phyloP scores from a whole-genome alignment of 2,113 vertebrate species.

The Herpailurus yagouaroundi region DNA sequence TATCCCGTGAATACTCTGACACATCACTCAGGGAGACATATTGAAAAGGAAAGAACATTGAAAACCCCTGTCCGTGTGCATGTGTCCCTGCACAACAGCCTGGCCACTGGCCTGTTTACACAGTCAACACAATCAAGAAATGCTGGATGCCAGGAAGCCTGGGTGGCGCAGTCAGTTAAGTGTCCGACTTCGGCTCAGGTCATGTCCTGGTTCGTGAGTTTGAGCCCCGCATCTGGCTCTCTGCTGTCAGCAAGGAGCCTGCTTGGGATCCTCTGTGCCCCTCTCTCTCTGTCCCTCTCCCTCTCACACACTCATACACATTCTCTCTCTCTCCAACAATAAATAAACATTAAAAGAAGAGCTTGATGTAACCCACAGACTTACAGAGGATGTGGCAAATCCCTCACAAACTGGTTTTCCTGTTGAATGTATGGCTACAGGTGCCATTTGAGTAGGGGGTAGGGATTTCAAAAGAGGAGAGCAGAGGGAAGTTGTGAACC shows the following conservation, averaged over 20 bases:
- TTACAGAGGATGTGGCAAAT: background rate
- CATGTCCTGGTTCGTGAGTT: too few relatives aligned
- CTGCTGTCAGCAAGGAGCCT: too few relatives aligned
- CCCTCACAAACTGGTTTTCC: background rate
- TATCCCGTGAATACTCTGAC: background rate
- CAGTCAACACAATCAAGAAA: background rate
- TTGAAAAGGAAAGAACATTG: background rate
- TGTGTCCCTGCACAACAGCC: fast-evolving
- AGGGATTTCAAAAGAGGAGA: background rate
- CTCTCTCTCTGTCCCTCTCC: too few relatives aligned
- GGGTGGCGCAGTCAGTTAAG: too few relatives aligned
- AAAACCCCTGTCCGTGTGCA: fast-evolving
- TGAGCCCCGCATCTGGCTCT: too few relatives aligned
- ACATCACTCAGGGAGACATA: background rate
- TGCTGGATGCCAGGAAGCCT: background rate
- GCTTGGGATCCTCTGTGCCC: too few relatives aligned
- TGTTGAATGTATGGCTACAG: background rate
- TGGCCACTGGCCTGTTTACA: background rate
- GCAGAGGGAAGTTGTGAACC: background rate
- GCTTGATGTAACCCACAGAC: background rate
- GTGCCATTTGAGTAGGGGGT: background rate
- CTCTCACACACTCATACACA: too few relatives aligned
- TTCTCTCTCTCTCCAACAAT: too few relatives aligned
- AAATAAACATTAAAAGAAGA: background rate
- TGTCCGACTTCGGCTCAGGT: too few relatives aligned